Conservation (phyloP, 1,140 invertebrate genomes). For the Anastrepha ludens region DNA sequence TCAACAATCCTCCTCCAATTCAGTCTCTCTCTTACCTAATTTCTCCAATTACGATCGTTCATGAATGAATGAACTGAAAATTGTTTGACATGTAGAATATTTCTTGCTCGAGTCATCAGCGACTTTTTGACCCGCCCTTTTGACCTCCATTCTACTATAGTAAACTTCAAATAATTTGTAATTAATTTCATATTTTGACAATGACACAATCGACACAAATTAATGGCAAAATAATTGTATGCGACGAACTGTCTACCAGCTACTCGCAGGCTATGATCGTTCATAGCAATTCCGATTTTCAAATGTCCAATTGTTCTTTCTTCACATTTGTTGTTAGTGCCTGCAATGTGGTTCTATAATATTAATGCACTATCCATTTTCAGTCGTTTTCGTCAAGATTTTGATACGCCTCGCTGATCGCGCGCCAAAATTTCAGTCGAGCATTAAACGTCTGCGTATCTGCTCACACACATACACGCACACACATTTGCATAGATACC, state of each 20-base stretch:
- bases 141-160: too few relatives aligned
- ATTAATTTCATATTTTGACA: background rate
- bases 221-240: conserved; percentile 25
- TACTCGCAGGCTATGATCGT: background rate
- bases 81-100: too few relatives aligned
- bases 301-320: background rate
- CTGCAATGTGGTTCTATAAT: background rate
- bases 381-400: background rate
- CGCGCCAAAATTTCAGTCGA: conserved; percentile 47
- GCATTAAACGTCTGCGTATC: conserved; percentile 7
- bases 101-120: too few relatives aligned
- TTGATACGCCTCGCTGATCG: conserved; percentile 39
- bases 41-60: too few relatives aligned
- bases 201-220: conserved; percentile 13
- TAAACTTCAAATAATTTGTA: too few relatives aligned
- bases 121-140: too few relatives aligned
- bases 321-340: background rate
- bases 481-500: background rate
- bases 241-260: background rate
- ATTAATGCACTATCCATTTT: background rate
- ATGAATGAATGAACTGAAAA: too few relatives aligned
- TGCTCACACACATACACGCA: background rate
- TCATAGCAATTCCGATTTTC: background rate
- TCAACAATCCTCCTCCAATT: too few relatives aligned
- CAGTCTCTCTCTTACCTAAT: too few relatives aligned